Conservation (phyloP, 2,888 invertebrate species). For the Apocheima hispidaria region DNA sequence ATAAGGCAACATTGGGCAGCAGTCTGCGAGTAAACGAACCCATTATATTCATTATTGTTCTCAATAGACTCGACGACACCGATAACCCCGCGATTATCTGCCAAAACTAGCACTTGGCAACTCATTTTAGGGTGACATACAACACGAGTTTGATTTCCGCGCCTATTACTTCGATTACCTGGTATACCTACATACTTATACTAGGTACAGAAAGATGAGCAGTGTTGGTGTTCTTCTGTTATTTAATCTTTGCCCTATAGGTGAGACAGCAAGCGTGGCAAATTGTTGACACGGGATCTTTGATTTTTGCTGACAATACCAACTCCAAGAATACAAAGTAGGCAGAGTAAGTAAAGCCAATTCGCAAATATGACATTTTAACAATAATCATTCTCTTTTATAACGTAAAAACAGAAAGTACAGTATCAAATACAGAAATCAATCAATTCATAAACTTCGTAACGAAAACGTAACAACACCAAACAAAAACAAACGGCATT, state of each 20-base stretch:
- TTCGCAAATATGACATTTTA: not conserved
- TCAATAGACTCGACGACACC: conserved; percentile 37
- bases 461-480: conserved; percentile 23
- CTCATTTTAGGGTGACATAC: conserved; percentile 41
- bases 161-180: conserved; percentile 4
- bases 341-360: not conserved
- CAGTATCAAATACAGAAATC: not conserved
- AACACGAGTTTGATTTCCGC: conserved; percentile 35
- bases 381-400: not conserved
- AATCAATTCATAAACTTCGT: conserved; percentile 5
- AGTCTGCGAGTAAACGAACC: conserved; percentile 72
- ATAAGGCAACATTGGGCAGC: conserved; percentile 72
- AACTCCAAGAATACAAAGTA: conserved; percentile 21
- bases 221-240: not conserved
- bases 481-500: conserved; percentile 58
- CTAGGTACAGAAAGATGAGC: not conserved
- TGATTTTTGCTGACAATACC: conserved; percentile 22
- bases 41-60: conserved; percentile 50
- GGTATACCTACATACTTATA: conserved; percentile 5
- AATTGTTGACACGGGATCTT: conserved; percentile 23
- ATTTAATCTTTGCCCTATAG: not conserved
- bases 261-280: conserved; percentile 10
- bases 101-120: conserved; percentile 53
- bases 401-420: not conserved
- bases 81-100: conserved; percentile 72